Base-by-base conservation (phyloP, 2,888 invertebrate genomes). In the Calameuta pallipes region DNA sequence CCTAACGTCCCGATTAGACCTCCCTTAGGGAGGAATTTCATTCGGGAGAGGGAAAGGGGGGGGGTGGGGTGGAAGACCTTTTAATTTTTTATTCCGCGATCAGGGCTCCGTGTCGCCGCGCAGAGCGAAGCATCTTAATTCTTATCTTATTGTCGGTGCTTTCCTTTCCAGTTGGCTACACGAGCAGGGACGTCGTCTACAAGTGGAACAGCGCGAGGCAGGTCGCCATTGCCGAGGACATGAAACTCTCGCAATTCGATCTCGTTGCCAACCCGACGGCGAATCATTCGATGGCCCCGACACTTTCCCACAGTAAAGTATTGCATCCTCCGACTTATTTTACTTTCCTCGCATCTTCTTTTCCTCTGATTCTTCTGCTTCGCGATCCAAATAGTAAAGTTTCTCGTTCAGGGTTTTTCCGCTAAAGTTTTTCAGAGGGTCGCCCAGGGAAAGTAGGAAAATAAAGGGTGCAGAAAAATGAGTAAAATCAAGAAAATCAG, bases 241-340 rank as follows among this genome's bases (percentile, higher is more conserved):
- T 97, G 95, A 96, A 96, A 92, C 93, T 97, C 88, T 96, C 96
- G 73, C 97, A 97, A 92, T 97, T 97, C 92, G 96, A 96, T 92
- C 93, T 97, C 83, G 95, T 96, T 79, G 95, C 94, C 82, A 95
- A 95, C 85, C 95, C 95, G 56, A 94, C 95, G 41, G 95, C 94
- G 79, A 95, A 95, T 92, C 93, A 94, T 86, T 95, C 95, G 4
- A 87, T 85, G 76, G 82, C 86, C 33, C 85, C 88, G 4, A 82
- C 87, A 6, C 79, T 89, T 1, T 85, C 89, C 0, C 88, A 89
- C 80, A 87, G 90, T 90, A 82, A 87, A 87, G 74, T 74, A 30
- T 74, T 4, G 6, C 4, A 31, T 15, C 1, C 41, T 41, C 1
- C 13, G 15, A 41, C 41, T 41, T 15, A 41, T 6, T 41, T 15